Base-by-base conservation (phyloP, 1,140 invertebrate species). In the Melipona quadrifasciata region DNA sequence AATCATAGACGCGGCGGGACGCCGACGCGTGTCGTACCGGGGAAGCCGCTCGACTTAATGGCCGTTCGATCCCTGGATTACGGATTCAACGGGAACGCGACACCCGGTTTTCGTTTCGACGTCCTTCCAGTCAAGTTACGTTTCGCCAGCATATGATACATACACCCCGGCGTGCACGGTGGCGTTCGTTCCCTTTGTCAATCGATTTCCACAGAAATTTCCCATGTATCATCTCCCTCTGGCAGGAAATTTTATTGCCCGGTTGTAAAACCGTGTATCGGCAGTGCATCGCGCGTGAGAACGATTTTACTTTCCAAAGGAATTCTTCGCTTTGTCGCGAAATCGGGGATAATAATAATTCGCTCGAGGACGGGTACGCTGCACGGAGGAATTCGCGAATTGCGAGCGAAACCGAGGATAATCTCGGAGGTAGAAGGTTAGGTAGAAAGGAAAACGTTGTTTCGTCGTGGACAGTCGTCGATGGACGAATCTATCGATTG, bases 401-500 rank as follows among this genome's bases (percentile, higher is more conserved):
- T n/a, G 19, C 77, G 61, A 47, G 31, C 24, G 27, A 67, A 39
- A 79, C 24, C 21, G 64, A n/a, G 10, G 78, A 71, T 71, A 68
- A 65, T 27, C n/a, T n/a, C 57, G 6, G 47, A 19, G 1, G 17
- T 47, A 1, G 53, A 19, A 19, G 14, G 55, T 8, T 1, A 27
- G 16, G 19, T 3, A 14, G 31, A 31, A 57, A 47, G 34, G 82
- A 57, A 79, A 61, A 84, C 47, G 75, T 79, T 84, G 82, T 79
- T 71, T 79, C 74, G 75, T 77, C 73, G 81, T 58, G 82, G 82
- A 61, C 82, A 67, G 58, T 57, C 47, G 83, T 65, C 34, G 80
- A 53, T 51, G 82, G 57, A n/a, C 81, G 73, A 86, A 89, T 87
- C 91, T 86, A 90, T 89, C 89, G 85, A 91, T 91, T 90, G 79